Conservation (phyloP, 2,113 vertebrate genomes). For the Platichthys flesus region DNA sequence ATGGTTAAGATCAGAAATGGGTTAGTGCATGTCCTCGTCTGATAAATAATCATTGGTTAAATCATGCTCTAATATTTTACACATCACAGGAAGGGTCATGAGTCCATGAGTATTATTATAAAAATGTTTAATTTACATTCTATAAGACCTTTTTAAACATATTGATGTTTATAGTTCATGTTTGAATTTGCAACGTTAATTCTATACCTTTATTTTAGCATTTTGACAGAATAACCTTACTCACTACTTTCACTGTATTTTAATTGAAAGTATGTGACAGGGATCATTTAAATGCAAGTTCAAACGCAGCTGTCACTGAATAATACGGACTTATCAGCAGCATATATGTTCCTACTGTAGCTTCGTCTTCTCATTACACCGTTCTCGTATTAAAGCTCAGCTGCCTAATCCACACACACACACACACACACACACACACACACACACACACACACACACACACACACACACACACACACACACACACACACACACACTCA, state of each 20-base stretch:
- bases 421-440: neutral
- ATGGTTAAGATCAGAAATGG: too few relatives aligned
- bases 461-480: too few relatives aligned
- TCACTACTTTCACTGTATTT: neutral
- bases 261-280: too few relatives aligned
- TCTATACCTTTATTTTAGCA: neutral
- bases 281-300: too few relatives aligned
- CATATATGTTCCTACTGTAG: neutral
- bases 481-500: neutral
- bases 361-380: neutral
- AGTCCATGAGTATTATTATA: too few relatives aligned
- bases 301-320: too few relatives aligned
- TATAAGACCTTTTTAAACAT: too few relatives aligned
- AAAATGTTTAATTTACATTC: too few relatives aligned
- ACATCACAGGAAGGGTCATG: neutral
- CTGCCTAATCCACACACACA: too few relatives aligned
- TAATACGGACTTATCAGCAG: neutral
- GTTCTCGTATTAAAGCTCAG: neutral
- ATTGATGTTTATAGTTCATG: too few relatives aligned
- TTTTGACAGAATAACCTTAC: neutral
- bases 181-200: neutral
- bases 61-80: slow-evolving; percentile 4
- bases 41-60: slow-evolving; percentile 6
- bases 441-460: neutral
- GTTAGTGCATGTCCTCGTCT: neutral